Evolutionary conservation across 2,113 vertebrate species (phyloP), one percentile per base, ranked within the genome.

Genomic region (Cynoglossus semilaevis): DNA sequence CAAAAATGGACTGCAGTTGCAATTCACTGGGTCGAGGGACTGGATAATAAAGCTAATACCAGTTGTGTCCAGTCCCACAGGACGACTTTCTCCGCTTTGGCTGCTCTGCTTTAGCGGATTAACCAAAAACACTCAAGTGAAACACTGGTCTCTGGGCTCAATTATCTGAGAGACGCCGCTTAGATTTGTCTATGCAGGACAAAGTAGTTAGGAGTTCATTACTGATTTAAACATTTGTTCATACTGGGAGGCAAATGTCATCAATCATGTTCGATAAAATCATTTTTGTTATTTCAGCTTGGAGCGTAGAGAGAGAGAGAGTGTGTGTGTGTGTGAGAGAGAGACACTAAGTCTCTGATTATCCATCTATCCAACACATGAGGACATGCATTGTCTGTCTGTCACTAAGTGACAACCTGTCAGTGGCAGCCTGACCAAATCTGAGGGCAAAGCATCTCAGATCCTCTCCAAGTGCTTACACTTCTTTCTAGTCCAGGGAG

Each of bases 381-480:
- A n/a, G 9, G 15, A 41, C n/a, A 29, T 7, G n/a, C 46, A 49
- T 40, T 15, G 11, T 44, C 18, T 9, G 14, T 37, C 43, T 61
- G 34, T 52, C 18, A 48, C 19, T 65, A 52, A 69, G 41, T 63
- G 69, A 78, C 75, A 60, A 55, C 64, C 52, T 60, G 61, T 64
- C 68, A 67, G 14, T 36, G 18, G 51, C 69, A 58, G 53, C 37
- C 61, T 47, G 49, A 50, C 46, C 8, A 19, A 19, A 34, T 58
- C 44, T 47, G 72, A 59, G 49, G 58, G 56, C 52, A 59, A 37
- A n/a, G 19, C 34, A 44, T 58, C 43, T 49, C 16, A 22, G 22
- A 59, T 48, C 29, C 48, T 53, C 16, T 58, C 36, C 50, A 57
- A 63, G 44, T 46, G 55, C 63, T 22, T 14, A 36, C 50, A 15